Conservation (phyloP, 2,888 invertebrate genomes). For the Scaptomyza parva region DNA sequence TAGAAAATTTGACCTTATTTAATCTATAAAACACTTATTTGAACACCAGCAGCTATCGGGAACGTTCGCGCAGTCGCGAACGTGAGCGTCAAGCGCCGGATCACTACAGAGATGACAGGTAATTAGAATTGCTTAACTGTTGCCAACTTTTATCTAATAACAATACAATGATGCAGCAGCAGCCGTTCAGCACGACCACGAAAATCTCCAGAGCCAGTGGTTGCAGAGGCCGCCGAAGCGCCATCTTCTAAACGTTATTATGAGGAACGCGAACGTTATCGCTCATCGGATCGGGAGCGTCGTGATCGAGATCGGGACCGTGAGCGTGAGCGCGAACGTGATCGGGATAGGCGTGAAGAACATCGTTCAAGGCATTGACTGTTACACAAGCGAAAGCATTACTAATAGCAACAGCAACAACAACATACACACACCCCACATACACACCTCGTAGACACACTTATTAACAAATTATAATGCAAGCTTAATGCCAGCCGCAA, state of each 20-base stretch:
- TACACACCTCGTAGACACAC: slow-evolving; percentile 59
- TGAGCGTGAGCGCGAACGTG: slow-evolving; percentile 88
- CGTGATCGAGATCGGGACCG: slow-evolving; percentile 88
- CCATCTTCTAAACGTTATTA: slow-evolving; percentile 88
- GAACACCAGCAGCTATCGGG: slow-evolving; percentile 82
- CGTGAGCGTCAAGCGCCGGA: slow-evolving; percentile 83
- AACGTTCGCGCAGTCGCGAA: slow-evolving; percentile 93
- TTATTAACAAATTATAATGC: slow-evolving; percentile 65
- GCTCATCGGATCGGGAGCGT: slow-evolving; percentile 88
- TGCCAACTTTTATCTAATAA: slow-evolving; percentile 15
- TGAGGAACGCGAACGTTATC: slow-evolving; percentile 95
- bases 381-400: slow-evolving; percentile 53
- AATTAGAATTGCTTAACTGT: slow-evolving; percentile 23
- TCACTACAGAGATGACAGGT: slow-evolving; percentile 85
- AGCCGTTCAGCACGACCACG: slow-evolving; percentile 85
- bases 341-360: slow-evolving; percentile 88
- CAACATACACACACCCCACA: slow-evolving; percentile 41
- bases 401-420: slow-evolving; percentile 36
- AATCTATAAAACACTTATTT: background rate
- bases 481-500: slow-evolving; percentile 56
- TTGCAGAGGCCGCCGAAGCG: slow-evolving; percentile 84
- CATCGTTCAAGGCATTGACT: slow-evolving; percentile 89
- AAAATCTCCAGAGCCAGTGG: slow-evolving; percentile 86
- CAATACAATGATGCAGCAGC: slow-evolving; percentile 56
- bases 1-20: background rate